Evolutionary conservation across 2,888 invertebrate genomes (phyloP).

Genomic region (Ligdia adustata): DNA sequence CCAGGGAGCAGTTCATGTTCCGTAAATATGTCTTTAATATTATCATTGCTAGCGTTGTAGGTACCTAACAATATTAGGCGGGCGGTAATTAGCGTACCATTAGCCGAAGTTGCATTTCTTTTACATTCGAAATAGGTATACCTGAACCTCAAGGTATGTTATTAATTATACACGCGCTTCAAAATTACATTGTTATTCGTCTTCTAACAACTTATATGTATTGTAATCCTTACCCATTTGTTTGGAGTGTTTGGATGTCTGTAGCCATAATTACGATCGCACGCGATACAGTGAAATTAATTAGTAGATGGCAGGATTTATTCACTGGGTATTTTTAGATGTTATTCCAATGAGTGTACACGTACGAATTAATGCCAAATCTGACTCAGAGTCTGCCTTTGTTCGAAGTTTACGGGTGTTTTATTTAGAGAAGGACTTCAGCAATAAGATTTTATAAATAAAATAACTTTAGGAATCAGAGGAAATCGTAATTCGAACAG

Average conservation of each 20-base stretch:
- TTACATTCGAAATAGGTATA: too few relatives aligned
- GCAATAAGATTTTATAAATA: too few relatives aligned
- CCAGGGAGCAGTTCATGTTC: too few relatives aligned
- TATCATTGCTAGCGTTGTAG: too few relatives aligned
- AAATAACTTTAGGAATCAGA: neutral
- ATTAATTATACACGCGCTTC: too few relatives aligned
- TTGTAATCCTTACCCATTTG: constrained; percentile 61
- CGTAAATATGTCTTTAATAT: too few relatives aligned
- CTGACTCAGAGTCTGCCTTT: constrained; percentile 42
- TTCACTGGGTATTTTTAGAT: constrained; percentile 48
- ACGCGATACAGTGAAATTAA: constrained; percentile 43
- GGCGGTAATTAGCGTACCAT: too few relatives aligned
- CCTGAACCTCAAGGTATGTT: too few relatives aligned
- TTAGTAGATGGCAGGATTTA: constrained; percentile 38
- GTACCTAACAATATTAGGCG: too few relatives aligned
- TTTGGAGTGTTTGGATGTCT: constrained; percentile 60
- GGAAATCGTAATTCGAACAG: neutral
- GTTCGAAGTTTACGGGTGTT: constrained; percentile 27
- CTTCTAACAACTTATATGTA: neutral
- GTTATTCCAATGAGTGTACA: constrained; percentile 47
- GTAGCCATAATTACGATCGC: constrained; percentile 55
- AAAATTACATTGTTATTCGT: too few relatives aligned
- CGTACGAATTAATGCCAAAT: constrained; percentile 55
- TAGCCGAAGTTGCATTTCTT: too few relatives aligned
- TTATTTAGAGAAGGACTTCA: constrained; percentile 15